Evolutionary conservation across 2,113 vertebrate species (phyloP).

Genomic region (Dromiciops gliroides): DNA sequence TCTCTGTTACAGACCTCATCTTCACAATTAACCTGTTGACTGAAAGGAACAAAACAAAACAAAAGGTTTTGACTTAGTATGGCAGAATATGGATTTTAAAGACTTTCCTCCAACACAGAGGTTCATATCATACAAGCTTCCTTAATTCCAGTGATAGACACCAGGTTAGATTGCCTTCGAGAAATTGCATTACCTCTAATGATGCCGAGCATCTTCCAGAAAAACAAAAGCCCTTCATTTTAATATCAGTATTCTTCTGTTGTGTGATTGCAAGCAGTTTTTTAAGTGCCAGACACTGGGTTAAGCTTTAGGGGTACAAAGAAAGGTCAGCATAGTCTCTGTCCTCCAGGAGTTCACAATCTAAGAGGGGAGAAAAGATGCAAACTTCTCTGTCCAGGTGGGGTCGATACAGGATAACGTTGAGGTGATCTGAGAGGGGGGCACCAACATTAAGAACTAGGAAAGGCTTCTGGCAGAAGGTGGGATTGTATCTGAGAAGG

Average conservation of each 20-base stretch:
- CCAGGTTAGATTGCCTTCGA: too few relatives aligned
- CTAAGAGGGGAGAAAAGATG: background rate
- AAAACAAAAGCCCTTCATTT: too few relatives aligned
- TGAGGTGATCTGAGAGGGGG: background rate
- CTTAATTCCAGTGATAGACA: too few relatives aligned
- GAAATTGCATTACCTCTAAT: too few relatives aligned
- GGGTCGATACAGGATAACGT: constrained; percentile 1
- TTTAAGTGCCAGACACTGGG: too few relatives aligned
- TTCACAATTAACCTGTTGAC: background rate
- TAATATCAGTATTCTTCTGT: too few relatives aligned
- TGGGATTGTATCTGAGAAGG: background rate
- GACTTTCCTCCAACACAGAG: background rate
- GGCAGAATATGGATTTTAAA: background rate
- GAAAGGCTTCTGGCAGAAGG: background rate
- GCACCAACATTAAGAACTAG: background rate
- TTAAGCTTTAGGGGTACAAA: too few relatives aligned
- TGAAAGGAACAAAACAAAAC: background rate
- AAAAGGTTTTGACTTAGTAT: background rate
- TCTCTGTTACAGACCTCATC: background rate
- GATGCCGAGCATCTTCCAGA: too few relatives aligned
- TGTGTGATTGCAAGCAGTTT: too few relatives aligned
- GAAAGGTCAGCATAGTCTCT: background rate
- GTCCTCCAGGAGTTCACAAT: background rate
- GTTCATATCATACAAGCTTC: too few relatives aligned
- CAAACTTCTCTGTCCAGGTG: background rate